Evolutionary conservation across 2,113 vertebrate genomes (phyloP).

Genomic region (Carassius carassius): DNA sequence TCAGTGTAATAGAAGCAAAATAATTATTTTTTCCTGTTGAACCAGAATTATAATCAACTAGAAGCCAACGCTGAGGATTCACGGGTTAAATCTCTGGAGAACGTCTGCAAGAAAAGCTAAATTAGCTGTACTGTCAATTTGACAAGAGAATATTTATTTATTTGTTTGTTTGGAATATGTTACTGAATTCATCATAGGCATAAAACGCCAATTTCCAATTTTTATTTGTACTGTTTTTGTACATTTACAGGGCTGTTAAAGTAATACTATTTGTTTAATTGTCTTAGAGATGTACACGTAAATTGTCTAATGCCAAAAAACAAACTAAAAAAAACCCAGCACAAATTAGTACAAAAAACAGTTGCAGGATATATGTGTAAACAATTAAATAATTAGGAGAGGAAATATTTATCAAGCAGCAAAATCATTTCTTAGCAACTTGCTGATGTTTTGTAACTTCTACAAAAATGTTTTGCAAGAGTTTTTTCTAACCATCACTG

Average conservation of each 20-base stretch:
- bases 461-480: background rate
- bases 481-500: background rate
- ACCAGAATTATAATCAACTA: conserved; percentile 23
- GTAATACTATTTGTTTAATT: background rate
- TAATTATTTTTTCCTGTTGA: conserved; percentile 10
- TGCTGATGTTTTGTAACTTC: background rate
- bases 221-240: background rate
- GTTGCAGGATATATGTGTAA: background rate
- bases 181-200: too few relatives aligned
- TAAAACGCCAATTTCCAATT: too few relatives aligned
- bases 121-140: background rate
- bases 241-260: background rate
- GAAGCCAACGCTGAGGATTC: background rate
- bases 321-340: too few relatives aligned
- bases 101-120: background rate
- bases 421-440: background rate
- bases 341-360: too few relatives aligned
- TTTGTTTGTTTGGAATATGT: too few relatives aligned
- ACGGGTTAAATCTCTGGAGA: background rate
- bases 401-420: background rate
- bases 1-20: conserved; percentile 6
- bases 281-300: background rate
- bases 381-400: background rate
- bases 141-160: background rate
- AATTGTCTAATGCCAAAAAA: background rate